A percentile compares a stretch with the other conserved stretches of the same genome.
These are phyloP conservation scores for Mystacornis crossleyi DNA, from an alignment of 2,113 vertebrate species.

Conservation along the genomic window DNA sequence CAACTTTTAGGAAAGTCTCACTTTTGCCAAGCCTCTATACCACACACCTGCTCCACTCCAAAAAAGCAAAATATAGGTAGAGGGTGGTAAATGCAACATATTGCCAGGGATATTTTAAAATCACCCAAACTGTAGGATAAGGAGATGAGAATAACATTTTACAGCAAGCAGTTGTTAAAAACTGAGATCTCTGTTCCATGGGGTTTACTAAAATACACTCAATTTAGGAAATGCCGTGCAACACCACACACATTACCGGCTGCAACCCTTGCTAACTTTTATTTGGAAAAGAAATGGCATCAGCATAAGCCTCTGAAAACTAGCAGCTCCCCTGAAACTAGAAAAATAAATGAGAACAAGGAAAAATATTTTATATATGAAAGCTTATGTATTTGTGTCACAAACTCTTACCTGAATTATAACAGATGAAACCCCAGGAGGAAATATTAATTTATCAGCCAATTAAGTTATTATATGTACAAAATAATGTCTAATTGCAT, in stretches of 20 bases:
- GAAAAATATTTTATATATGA: neutral
- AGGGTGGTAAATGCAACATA: neutral
- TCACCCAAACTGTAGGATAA: neutral
- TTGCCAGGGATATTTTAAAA: neutral
- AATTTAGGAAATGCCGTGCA: neutral
- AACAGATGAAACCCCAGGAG: neutral
- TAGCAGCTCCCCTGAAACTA: neutral
- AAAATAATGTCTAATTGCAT: conserved; percentile 7
- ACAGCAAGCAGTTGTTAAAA: neutral
- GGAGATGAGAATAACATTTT: neutral
- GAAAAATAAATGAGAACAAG: neutral
- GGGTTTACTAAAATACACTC: neutral
- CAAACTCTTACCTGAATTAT: neutral
- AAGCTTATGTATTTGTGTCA: neutral
- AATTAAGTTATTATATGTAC: neutral
- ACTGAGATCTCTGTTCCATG: neutral
- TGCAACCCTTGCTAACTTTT: neutral
- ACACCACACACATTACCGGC: neutral
- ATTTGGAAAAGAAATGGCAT: neutral
- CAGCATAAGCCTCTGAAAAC: neutral
- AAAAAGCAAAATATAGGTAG: neutral
- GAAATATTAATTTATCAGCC: neutral
- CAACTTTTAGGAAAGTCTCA: neutral
- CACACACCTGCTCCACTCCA: neutral
- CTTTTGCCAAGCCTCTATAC: neutral